Percentiles rank a stretch among this genome's conserved stretches.
phyloP scores from a whole-genome alignment of 2,113 vertebrate genomes.

The Solenodon paradoxus region DNA sequence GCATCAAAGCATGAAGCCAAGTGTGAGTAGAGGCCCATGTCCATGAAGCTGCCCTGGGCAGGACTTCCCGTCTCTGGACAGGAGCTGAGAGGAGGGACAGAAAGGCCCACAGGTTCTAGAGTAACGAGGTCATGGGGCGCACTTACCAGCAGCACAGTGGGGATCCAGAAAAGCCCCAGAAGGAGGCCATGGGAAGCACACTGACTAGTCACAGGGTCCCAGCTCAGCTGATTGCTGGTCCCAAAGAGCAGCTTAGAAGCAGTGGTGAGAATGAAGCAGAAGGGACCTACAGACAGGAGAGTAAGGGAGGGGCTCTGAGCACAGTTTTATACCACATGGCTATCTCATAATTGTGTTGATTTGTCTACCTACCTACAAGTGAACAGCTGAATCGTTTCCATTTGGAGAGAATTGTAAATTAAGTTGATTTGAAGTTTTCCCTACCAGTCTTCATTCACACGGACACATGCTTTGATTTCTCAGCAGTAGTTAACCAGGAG shows the following conservation, averaged over 20 bases:
- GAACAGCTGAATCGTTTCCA: background rate
- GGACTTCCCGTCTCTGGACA: background rate
- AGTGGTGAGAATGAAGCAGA: background rate
- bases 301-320: background rate
- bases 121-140: background rate
- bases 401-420: background rate
- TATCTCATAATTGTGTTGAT: background rate
- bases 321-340: background rate
- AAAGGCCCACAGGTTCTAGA: background rate
- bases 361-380: background rate
- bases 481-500: background rate
- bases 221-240: background rate
- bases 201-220: background rate
- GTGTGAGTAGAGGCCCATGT: background rate
- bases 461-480: background rate
- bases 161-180: background rate
- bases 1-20: background rate
- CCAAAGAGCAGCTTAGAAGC: background rate
- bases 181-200: background rate
- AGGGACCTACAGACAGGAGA: background rate
- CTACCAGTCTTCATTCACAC: background rate
- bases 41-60: background rate
- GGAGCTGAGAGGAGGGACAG: background rate
- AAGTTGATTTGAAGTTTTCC: background rate
- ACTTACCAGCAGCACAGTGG: background rate